A percentile compares a stretch with the other conserved stretches of the same genome.
Evolutionary conservation across 2,113 vertebrate species (phyloP).

Genomic region (Galbula dea): DNA sequence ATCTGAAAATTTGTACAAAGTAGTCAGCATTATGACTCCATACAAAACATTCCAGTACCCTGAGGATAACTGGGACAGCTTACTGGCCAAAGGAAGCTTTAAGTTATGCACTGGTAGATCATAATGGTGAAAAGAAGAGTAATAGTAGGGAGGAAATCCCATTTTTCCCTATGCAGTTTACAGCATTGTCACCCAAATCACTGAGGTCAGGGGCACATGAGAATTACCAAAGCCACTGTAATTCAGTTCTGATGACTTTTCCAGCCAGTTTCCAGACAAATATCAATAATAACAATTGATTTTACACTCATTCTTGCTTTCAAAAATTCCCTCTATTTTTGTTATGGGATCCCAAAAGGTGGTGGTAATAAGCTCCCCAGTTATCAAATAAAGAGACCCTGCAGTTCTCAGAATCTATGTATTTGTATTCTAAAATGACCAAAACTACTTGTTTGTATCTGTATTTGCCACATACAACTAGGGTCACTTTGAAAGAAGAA

Average conservation of each 20-base stretch:
- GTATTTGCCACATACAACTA: not conserved
- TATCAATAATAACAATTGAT: not conserved
- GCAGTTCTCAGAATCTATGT: not conserved
- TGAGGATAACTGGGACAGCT: not conserved
- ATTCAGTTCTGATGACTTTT: not conserved
- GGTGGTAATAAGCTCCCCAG: not conserved
- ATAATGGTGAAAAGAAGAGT: not conserved
- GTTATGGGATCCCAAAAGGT: not conserved
- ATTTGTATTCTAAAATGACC: not conserved
- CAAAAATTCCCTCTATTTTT: not conserved
- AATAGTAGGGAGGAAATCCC: not conserved
- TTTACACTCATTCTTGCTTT: not conserved
- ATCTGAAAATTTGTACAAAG: not conserved
- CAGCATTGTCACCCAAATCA: not conserved
- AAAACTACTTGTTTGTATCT: not conserved
- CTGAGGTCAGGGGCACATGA: too few relatives aligned
- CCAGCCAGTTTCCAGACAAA: not conserved
- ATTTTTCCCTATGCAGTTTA: not conserved
- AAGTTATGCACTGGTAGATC: not conserved
- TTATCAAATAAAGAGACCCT: not conserved
- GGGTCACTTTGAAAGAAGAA: conserved; percentile 5
- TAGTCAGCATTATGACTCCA: not conserved
- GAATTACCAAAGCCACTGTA: not conserved
- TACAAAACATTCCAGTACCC: not conserved
- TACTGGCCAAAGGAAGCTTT: not conserved